Conservation (phyloP, 2,888 invertebrate genomes). For the Heliconius cydno region DNA sequence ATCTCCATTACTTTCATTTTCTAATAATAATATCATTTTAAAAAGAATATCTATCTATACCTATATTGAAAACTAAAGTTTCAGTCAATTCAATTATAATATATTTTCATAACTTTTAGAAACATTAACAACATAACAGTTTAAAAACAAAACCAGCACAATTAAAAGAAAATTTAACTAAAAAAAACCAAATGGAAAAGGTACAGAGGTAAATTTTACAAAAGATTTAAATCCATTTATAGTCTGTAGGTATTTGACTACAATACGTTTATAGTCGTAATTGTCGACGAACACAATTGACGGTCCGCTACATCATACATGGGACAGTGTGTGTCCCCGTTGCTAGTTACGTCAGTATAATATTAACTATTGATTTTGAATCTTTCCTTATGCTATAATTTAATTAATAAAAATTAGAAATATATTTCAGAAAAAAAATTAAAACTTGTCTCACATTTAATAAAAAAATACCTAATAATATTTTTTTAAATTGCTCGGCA, state of each 20-base stretch:
- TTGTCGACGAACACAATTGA: constrained; percentile 19
- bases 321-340: neutral
- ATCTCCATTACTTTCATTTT: too few relatives aligned
- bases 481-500: neutral
- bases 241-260: neutral
- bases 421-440: too few relatives aligned
- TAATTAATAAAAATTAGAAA: neutral
- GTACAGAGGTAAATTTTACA: neutral
- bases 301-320: neutral
- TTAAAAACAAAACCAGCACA: too few relatives aligned
- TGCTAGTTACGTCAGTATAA: constrained; percentile 26
- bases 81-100: neutral
- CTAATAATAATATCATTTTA: too few relatives aligned
- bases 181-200: too few relatives aligned
- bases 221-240: neutral
- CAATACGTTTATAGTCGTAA: neutral
- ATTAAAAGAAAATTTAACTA: too few relatives aligned
- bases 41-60: too few relatives aligned
- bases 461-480: neutral
- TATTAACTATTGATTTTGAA: constrained; percentile 21
- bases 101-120: neutral
- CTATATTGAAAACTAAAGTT: too few relatives aligned
- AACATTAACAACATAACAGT: too few relatives aligned
- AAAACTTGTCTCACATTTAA: neutral
- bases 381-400: neutral